These are phyloP conservation scores for Trachelus stipa DNA, from an alignment of 2,888 invertebrate genomes.

Conservation along the genomic window DNA sequence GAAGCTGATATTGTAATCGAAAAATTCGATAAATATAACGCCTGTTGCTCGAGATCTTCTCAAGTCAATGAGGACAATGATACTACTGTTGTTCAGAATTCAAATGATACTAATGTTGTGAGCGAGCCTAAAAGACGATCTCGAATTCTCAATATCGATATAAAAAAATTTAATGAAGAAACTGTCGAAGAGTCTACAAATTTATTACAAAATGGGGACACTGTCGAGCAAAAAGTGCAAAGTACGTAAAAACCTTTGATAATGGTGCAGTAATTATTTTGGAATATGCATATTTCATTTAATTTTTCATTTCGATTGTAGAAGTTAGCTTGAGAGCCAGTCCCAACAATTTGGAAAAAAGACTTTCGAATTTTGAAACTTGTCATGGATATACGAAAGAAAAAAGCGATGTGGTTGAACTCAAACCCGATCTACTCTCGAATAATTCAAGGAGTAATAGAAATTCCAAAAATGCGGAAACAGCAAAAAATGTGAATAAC, in stretches of 20 bases:
- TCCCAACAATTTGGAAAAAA: slow-evolving; percentile 38
- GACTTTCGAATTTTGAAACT: slow-evolving; percentile 21
- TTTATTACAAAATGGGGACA: slow-evolving; percentile 35
- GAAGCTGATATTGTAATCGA: slow-evolving; percentile 59
- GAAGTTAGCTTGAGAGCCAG: slow-evolving; percentile 30
- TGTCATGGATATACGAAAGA: slow-evolving; percentile 27
- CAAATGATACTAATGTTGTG: slow-evolving; percentile 36
- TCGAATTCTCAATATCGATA: slow-evolving; percentile 31
- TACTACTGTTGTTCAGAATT: slow-evolving; percentile 17
- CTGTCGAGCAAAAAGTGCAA: slow-evolving; percentile 19
- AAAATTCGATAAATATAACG: slow-evolving; percentile 57
- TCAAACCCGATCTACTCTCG: background rate
- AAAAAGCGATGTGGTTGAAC: slow-evolving; percentile 13
- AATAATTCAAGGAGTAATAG: slow-evolving; percentile 5
- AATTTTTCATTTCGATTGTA: background rate
- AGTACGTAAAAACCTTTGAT: slow-evolving; percentile 22
- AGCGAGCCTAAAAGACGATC: slow-evolving; percentile 50
- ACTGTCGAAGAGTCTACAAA: slow-evolving; percentile 42
- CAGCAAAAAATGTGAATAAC: slow-evolving; percentile 1
- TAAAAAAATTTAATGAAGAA: slow-evolving; percentile 20
- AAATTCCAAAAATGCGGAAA: slow-evolving; percentile 15
- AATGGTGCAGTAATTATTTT: background rate
- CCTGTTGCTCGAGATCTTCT: slow-evolving; percentile 42
- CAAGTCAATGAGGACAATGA: slow-evolving; percentile 26
- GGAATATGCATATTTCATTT: background rate